These are phyloP conservation scores for Peromyscus californicus DNA, from an alignment of 2,113 vertebrate genomes.

Conservation along the genomic window DNA sequence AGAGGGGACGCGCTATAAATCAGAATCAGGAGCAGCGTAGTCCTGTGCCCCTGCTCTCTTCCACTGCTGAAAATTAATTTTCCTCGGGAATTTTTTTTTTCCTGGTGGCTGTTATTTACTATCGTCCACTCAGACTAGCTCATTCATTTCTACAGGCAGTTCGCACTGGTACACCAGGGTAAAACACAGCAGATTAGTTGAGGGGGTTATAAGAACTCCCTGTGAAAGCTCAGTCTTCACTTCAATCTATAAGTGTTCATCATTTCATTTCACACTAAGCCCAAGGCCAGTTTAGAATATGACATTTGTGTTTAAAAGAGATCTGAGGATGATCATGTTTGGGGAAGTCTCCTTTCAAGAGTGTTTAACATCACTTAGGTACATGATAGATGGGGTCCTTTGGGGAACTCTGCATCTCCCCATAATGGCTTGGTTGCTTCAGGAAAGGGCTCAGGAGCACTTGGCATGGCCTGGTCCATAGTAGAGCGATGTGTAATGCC, in stretches of 20 bases:
- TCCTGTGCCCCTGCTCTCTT: constrained; percentile 64
- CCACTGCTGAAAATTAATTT: constrained; percentile 80
- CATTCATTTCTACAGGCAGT: constrained; percentile 41
- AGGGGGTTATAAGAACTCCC: not conserved
- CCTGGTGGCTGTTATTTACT: constrained; percentile 71
- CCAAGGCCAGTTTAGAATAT: not conserved
- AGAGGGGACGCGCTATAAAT: constrained; percentile 74
- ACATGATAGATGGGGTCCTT: not conserved
- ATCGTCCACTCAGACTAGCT: constrained; percentile 4
- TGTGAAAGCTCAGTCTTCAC: not conserved
- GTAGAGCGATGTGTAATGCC: rapidly evolving
- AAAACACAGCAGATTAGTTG: not conserved
- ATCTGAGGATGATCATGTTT: not conserved
- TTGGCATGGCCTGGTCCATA: not conserved
- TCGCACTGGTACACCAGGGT: not conserved
- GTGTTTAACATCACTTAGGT: not conserved
- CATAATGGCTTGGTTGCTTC: not conserved
- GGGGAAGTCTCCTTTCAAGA: constrained; percentile 31
- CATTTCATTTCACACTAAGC: not conserved
- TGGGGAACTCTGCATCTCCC: not conserved
- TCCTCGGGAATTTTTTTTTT: constrained; percentile 55
- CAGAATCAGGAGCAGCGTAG: constrained; percentile 39
- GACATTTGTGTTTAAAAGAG: not conserved
- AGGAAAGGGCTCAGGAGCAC: not conserved
- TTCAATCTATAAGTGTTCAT: not conserved